Base-by-base conservation (phyloP, 1,140 invertebrate species). In the Euura saliciscinereae region DNA sequence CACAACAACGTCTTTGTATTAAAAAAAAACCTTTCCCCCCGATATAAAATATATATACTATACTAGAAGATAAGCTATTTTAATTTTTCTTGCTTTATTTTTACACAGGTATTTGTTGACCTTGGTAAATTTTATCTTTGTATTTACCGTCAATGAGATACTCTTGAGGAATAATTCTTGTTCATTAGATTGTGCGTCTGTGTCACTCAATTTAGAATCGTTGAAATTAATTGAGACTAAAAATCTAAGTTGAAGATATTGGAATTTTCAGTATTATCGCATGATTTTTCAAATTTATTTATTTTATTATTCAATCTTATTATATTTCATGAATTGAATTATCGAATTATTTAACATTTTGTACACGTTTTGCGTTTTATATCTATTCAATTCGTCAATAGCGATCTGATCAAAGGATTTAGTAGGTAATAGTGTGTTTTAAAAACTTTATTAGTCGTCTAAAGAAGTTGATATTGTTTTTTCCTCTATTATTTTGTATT, bases 331-430 rank as follows among this genome's bases (percentile, higher is more conserved):
- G 69, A 73, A 43, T 43, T 73, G 44, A 13, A 68, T 59, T 59
- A 43, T 69, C 43, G 69, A 73, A 73, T 73, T 46, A 69, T 68
- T 69, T 73, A 73, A 73, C 71, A 73, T 73, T 28, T 73, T 73
- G 67, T 73, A 73, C 67, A 73, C 44, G 69, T 7, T 67, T 67
- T 67, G 66, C 45, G 43, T 43, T 46, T 13, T 43, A 28, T 28
- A 28, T 66, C 13, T 65, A 70, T 73, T 73, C 66, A 42, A 70
- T 59, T 67, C 51, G 44, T 6, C 45, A 43, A 44, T 28, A 13
- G 67, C 8, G 10, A 69, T 69, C 11, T 69, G 71, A 73, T 64
- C 45, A 44, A 67, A 10, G 42, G 28, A 28, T 28, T 28, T 28
- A 28, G 28, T 28, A 1, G 13, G 4, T 13, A 64, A 44, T 67